These are phyloP conservation scores for Podarcis siculus DNA, from an alignment of 2,797 vertebrate genomes.

Conservation along the genomic window DNA sequence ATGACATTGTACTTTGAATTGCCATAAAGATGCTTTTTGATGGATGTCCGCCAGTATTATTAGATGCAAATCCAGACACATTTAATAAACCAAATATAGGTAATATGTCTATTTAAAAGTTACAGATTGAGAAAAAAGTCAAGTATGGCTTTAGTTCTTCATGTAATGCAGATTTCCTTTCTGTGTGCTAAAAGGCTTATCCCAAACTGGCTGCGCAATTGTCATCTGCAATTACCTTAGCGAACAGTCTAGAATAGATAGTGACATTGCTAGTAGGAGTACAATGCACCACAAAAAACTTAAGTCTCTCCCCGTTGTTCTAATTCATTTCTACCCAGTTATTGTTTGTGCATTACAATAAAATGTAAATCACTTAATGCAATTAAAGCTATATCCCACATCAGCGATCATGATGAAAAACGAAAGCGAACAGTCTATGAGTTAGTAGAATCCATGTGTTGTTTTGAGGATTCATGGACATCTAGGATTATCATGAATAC, in stretches of 20 bases:
- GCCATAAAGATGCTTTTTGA: no score
- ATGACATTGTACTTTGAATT: background rate
- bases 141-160: constrained; percentile 5
- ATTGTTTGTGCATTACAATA: constrained; percentile 6
- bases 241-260: background rate
- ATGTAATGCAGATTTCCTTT: background rate
- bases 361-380: constrained; percentile 5
- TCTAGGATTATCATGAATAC: background rate
- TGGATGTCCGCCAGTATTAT: background rate
- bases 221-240: background rate
- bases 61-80: background rate
- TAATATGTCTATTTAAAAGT: background rate
- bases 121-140: background rate
- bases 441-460: background rate
- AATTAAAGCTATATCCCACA: constrained; percentile 12
- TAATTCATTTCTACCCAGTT: background rate
- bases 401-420: constrained; percentile 1
- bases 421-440: background rate
- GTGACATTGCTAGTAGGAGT: background rate
- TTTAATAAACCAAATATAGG: background rate
- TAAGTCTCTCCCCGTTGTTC: background rate
- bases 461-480: background rate
- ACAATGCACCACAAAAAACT: background rate
- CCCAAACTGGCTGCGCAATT: background rate
- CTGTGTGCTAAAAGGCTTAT: background rate